Percentiles rank a stretch among this genome's conserved stretches.
Evolutionary conservation across 1,140 invertebrate genomes (phyloP).

Genomic region (Pseudomyrmex sp.): DNA sequence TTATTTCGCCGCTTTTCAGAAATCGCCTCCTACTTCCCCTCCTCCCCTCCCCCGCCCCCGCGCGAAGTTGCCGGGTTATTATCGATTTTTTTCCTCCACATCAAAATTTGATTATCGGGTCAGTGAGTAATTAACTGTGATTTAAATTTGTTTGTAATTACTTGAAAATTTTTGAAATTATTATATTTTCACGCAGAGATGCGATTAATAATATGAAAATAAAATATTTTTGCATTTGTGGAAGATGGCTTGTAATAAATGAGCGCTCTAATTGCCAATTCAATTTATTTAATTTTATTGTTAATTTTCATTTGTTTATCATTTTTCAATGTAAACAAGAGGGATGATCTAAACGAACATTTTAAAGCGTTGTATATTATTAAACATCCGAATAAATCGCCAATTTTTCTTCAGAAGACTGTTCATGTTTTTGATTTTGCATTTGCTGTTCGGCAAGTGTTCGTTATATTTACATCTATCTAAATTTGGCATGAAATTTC

Average conservation of each 20-base stretch:
- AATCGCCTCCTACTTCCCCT: not conserved
- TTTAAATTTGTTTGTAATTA: constrained; percentile 29
- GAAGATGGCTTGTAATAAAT: not conserved
- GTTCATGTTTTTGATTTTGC: too few relatives aligned
- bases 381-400: too few relatives aligned
- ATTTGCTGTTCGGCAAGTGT: not conserved
- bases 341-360: too few relatives aligned
- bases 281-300: constrained; percentile 4
- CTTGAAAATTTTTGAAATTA: constrained; percentile 8
- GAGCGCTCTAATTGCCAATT: not conserved
- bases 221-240: not conserved
- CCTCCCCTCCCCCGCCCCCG: too few relatives aligned
- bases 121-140: constrained; percentile 30
- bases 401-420: too few relatives aligned
- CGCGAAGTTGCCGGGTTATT: not conserved
- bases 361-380: too few relatives aligned
- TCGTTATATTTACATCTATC: not conserved
- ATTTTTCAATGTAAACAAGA: not conserved
- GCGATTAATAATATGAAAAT: not conserved
- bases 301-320: not conserved
- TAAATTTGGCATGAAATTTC: not conserved
- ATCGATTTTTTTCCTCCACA: constrained; percentile 14
- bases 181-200: not conserved
- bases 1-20: constrained; percentile 50
- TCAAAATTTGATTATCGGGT: constrained; percentile 41